Conservation (phyloP, 2,797 vertebrate genomes). For the Tangara arthus region DNA sequence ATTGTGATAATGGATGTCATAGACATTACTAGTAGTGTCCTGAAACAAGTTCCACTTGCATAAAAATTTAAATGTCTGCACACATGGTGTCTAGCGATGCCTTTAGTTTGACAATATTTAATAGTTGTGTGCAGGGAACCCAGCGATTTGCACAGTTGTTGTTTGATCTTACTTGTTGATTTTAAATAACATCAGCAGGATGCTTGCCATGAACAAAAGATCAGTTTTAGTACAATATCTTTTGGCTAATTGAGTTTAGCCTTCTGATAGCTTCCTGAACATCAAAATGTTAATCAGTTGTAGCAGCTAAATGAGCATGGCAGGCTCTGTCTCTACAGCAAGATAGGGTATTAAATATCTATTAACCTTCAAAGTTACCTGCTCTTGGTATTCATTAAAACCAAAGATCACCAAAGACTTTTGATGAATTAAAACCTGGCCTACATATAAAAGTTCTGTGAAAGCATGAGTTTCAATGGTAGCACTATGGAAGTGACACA, state of each 20-base stretch:
- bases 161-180: neutral
- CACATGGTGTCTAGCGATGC: neutral
- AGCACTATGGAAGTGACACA: neutral
- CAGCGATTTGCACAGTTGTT: neutral
- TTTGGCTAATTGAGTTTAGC: conserved; percentile 41
- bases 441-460: neutral
- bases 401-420: neutral
- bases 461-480: neutral
- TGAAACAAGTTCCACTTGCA: neutral
- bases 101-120: neutral
- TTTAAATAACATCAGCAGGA: conserved; percentile 30
- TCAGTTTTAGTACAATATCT: conserved; percentile 19
- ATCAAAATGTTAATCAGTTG: conserved; percentile 32
- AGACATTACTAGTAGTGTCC: neutral
- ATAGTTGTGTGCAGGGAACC: neutral
- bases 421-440: neutral
- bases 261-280: conserved; percentile 27
- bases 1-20: neutral
- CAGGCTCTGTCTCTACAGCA: conserved; percentile 29
- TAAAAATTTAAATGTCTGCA: neutral
- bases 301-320: conserved; percentile 63
- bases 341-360: conserved; percentile 49
- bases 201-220: conserved; percentile 8
- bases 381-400: conserved; percentile 49
- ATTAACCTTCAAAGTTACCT: conserved; percentile 59